Evolutionary conservation across 2,113 vertebrate genomes (phyloP).

Genomic region (rat (Rattus norvegicus)): GRCr8 NC_086023.1:85363001-85363500

Average conservation of each 20-base stretch:
- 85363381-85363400: neutral
- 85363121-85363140: slow-evolving; percentile 66
- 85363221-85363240: slow-evolving; percentile 42
- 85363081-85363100: slow-evolving; percentile 44
- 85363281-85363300: neutral
- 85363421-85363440: neutral
- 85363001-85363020: neutral
- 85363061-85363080: neutral
- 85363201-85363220: slow-evolving; percentile 63
- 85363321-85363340: neutral
- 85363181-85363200: slow-evolving; percentile 59
- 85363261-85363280: slow-evolving; percentile 19
- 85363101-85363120: slow-evolving; percentile 59
- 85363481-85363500: neutral
- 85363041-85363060: slow-evolving; percentile 33
- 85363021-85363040: slow-evolving; percentile 10
- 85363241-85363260: slow-evolving; percentile 38
- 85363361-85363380: neutral
- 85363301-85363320: neutral
- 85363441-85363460: neutral
- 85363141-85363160: slow-evolving; percentile 21
- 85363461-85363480: neutral
- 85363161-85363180: slow-evolving; percentile 58
- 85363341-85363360: neutral
- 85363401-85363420: neutral